phyloP scores from a whole-genome alignment of 2,113 vertebrate species.

The Saccopteryx bilineata region DNA sequence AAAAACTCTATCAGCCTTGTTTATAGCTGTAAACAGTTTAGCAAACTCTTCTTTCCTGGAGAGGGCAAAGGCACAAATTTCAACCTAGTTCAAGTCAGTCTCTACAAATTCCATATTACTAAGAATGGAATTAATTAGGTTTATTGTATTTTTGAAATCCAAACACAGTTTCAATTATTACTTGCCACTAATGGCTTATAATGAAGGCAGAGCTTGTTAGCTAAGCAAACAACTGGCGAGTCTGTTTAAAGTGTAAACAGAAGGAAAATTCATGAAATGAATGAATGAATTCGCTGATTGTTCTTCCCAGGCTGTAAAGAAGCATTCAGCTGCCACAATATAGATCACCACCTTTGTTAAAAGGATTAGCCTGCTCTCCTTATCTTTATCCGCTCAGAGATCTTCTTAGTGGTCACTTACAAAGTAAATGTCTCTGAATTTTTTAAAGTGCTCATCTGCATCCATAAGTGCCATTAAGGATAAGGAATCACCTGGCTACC shows the following conservation, averaged over 20 bases:
- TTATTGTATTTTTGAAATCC: conserved; percentile 77
- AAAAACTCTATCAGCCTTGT: conserved; percentile 39
- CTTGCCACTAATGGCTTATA: conserved; percentile 75
- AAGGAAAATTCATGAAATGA: conserved; percentile 77
- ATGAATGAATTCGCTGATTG: conserved; percentile 72
- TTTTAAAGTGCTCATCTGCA: conserved; percentile 34
- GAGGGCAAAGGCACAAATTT: neutral
- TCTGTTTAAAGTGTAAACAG: conserved; percentile 82
- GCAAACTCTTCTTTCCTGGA: neutral
- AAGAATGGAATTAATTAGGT: conserved; percentile 67
- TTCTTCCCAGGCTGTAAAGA: conserved; percentile 58
- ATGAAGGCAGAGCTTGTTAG: conserved; percentile 77
- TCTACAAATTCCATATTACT: conserved; percentile 46
- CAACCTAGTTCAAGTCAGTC: conserved; percentile 6
- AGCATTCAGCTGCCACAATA: conserved; percentile 60
- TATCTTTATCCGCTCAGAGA: conserved; percentile 47
- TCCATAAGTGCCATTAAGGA: neutral
- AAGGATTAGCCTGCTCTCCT: conserved; percentile 44
- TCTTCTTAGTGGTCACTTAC: neutral
- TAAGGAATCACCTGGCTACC: neutral
- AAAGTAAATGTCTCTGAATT: conserved; percentile 51
- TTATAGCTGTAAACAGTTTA: neutral
- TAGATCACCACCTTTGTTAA: conserved; percentile 67
- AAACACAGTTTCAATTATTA: conserved; percentile 78
- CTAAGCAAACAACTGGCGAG: conserved; percentile 78